Evolutionary conservation across 2,888 invertebrate species (phyloP).

Genomic region (Synanthedon vespiformis): DNA sequence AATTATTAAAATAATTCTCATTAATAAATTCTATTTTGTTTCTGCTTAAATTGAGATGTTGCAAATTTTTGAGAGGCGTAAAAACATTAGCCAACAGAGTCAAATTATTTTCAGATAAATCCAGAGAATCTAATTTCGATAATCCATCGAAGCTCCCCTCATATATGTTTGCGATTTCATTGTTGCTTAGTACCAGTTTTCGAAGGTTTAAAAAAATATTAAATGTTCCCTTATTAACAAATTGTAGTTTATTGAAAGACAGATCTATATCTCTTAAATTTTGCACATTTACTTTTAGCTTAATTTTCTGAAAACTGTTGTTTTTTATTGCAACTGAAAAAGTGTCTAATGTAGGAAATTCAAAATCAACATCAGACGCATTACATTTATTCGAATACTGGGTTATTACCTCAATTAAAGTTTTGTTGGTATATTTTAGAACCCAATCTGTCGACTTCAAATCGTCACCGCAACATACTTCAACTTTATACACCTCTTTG

Average conservation of each 20-base stretch:
- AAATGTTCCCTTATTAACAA: conserved; percentile 64
- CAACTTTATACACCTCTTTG: conserved; percentile 25
- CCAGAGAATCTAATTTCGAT: conserved; percentile 74
- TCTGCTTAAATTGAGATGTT: conserved; percentile 78
- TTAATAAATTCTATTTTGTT: conserved; percentile 75
- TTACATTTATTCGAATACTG: conserved; percentile 36
- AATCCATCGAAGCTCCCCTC: conserved; percentile 73
- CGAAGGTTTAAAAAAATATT: conserved; percentile 69
- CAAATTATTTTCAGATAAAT: conserved; percentile 78
- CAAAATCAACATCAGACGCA: conserved; percentile 29
- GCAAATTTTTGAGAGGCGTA: conserved; percentile 69
- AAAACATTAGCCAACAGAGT: conserved; percentile 70
- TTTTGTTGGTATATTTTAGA: conserved; percentile 39
- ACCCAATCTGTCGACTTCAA: conserved; percentile 23
- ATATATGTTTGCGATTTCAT: conserved; percentile 71
- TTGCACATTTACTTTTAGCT: conserved; percentile 32
- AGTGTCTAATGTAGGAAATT: conserved; percentile 36
- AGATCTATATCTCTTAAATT: conserved; percentile 71
- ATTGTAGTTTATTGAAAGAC: conserved; percentile 68
- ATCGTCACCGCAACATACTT: conserved; percentile 42
- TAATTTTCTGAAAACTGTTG: conserved; percentile 38
- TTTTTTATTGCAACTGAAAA: conserved; percentile 39
- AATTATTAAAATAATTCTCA: conserved; percentile 74
- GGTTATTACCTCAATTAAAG: conserved; percentile 33
- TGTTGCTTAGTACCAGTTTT: conserved; percentile 77